Evolutionary conservation across 53 echinoderm and acorn worm genomes (phyloP), one percentile per base, ranked within the genome.

Genomic region (Zoroaster sp.): DNA sequence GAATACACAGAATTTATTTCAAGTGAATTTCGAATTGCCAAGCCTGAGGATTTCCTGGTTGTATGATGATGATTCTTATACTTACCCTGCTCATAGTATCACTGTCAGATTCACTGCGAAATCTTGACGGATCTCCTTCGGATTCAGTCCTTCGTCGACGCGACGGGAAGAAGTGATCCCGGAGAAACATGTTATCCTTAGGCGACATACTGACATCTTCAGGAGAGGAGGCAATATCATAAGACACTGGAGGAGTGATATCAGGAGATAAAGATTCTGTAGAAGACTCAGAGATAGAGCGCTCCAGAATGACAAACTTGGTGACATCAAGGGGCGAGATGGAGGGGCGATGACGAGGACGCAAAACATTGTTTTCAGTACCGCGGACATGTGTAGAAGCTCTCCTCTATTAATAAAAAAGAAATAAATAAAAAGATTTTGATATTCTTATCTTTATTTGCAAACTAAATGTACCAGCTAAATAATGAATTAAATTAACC

Each of bases 251-350:
- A 37, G 85, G 89, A n/a, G 87, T 73, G 14, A 35, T 33, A 21
- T 77, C 75, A 0, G 90, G 87, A 1, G 90, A 90, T 12, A 89
- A 83, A 51, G 90, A 89, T 18, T 68, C 80, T n/a, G 73, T 83
- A 5, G 92, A 91, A 39, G 92, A 89, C 44, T 94, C 94, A 2
- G 91, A 91, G 53, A 91, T 87, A 2, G 94, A 95, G 13, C 97
- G 83, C 89, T 96, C 94, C 20, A 89, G 69, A 86, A 96, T 90
- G 88, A 96, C 92, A 45, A 91, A 95, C 46, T 94, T 91, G 21
- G 95, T 94, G 52, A 97, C 83, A 77, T 97, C 94, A n/a, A 94
- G 87, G 8, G 98, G 95, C 3, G 98, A 94, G 94, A 95, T 95
- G 85, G 95, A 96, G 70, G 92, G 92, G 4, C 95, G 90, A 25